Base-by-base conservation (phyloP, 2,113 vertebrate genomes). In the Australoheros scitulus region DNA sequence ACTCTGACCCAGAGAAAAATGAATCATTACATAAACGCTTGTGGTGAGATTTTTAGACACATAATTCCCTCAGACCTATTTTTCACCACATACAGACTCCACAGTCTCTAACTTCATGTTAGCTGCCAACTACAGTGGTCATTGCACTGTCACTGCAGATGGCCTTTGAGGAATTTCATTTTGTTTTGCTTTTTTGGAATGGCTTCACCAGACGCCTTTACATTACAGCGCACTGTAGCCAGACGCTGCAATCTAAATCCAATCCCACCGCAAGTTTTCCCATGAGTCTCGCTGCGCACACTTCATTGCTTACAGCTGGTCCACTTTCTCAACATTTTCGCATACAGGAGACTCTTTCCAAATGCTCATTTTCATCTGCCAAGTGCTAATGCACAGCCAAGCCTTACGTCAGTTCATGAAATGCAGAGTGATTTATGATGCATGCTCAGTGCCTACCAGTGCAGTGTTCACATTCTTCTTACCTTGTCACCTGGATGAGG, bases 401-500 rank as follows among this genome's bases (percentile, higher is more conserved):
- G n/a, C 41, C 43, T 77, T 29, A 72, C 36, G 2, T 84, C 75
- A 82, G 32, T 9, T 20, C 0, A 20, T 82, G 52, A 60, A 80
- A 52, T 10, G 5, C 11, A 3, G 41, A 56, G 29, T 75, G 34
- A 84, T 81, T 14, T 11, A 20, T 56, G n/a, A 18, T 34, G 47
- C 26, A 17, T 11, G 20, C 36, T 50, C 34, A 20, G 47, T 52
- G 43, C 24, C 24, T n/a, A 77, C 29, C 24, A 65, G 22, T 61
- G 68, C 26, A 55, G 79, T 77, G 83, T 64, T 76, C 22, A 32
- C 57, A 63, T n/a, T 84, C 5, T 82, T 85, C 7, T 83, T 97
- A 99, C 98, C 97, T 98, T 98, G 92, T 99, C 98, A 91, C 98
- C 98, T 0, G 98, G 98, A 76, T 98, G 97, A 7, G 98, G 98